These are phyloP conservation scores for Chrysaora quinquecirrha DNA, from an alignment of 30 jellyfish, hydroid and myxozoan genomes.

Conservation along the genomic window DNA sequence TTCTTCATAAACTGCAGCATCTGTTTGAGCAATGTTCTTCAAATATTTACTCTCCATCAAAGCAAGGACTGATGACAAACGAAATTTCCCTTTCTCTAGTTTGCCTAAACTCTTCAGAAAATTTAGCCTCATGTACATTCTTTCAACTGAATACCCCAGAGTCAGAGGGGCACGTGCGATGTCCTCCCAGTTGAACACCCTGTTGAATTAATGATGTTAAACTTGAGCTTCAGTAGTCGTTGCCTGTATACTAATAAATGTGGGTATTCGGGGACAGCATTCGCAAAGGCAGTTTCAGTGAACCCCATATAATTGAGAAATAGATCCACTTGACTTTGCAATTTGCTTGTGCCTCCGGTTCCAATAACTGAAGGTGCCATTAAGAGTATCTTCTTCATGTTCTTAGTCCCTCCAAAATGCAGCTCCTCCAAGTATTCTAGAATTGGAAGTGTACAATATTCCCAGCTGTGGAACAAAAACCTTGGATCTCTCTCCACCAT, in stretches of 20 bases:
- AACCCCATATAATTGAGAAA: constrained; percentile 51
- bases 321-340: constrained; percentile 49
- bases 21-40: constrained; percentile 26
- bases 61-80: constrained; percentile 34
- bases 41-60: constrained; percentile 22
- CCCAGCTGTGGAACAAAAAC: constrained; percentile 46
- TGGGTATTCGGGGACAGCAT: constrained; percentile 54
- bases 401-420: constrained; percentile 6
- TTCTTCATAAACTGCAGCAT: constrained; percentile 8
- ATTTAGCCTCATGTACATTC: constrained; percentile 41
- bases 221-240: constrained; percentile 37
- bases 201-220: constrained; percentile 26
- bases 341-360: constrained; percentile 29
- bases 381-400: constrained; percentile 32
- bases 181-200: constrained; percentile 56
- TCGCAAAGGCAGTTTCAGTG: constrained; percentile 23
- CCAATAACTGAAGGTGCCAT: constrained; percentile 60
- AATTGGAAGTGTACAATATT: constrained; percentile 35
- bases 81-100: constrained; percentile 24
- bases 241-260: constrained; percentile 59
- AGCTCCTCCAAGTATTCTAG: constrained; percentile 17
- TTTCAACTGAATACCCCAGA: constrained; percentile 56
- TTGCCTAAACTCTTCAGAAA: constrained; percentile 29
- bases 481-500: constrained; percentile 72
- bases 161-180: constrained; percentile 54